Evolutionary conservation across 2,797 vertebrate species (phyloP).

Genomic region (Cynopterus sphinx): DNA sequence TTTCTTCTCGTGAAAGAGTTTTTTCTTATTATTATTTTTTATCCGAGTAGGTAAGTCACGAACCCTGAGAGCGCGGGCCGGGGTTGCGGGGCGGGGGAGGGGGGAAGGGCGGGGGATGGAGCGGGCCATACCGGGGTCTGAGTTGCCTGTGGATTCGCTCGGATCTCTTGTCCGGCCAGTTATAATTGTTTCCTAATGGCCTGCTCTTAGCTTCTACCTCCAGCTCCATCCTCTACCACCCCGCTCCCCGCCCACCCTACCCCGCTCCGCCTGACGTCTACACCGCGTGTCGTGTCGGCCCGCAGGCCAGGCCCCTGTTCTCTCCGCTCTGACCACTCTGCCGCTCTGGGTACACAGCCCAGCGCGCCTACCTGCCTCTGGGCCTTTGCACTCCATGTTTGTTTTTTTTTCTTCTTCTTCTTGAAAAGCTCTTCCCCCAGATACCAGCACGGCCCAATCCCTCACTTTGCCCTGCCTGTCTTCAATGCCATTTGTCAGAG

Average conservation of each 20-base stretch:
- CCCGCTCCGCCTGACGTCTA: background rate
- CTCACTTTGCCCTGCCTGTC: background rate
- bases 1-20: background rate
- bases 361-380: background rate
- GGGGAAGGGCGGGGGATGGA: no score
- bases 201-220: accelerated
- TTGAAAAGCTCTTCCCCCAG: background rate
- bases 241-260: accelerated
- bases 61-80: background rate
- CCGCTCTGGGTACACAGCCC: background rate
- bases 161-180: background rate
- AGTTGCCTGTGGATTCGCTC: background rate
- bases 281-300: background rate
- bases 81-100: background rate
- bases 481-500: background rate
- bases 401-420: no score
- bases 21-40: no score
- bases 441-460: background rate
- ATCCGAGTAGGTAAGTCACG: background rate
- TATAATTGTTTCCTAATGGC: background rate
- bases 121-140: background rate
- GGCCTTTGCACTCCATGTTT: background rate
- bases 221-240: accelerated
- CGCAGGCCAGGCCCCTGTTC: background rate
- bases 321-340: background rate